phyloP scores from a whole-genome alignment of 2,113 vertebrate genomes.

The Neotragus moschatus region DNA sequence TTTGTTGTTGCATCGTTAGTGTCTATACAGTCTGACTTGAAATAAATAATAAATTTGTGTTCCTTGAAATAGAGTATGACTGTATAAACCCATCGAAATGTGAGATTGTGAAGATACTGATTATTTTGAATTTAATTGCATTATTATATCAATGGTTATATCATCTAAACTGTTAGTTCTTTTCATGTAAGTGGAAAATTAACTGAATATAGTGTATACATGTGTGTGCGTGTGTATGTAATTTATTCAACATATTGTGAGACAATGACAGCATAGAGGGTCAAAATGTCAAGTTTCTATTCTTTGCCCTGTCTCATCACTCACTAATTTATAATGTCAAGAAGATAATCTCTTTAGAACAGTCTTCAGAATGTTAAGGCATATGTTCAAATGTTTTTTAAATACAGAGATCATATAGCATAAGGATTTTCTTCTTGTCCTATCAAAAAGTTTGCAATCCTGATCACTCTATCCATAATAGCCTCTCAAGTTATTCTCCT shows the following conservation, averaged over 20 bases:
- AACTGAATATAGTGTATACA: background rate
- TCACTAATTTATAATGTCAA: background rate
- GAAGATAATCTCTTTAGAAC: background rate
- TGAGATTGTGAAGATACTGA: background rate
- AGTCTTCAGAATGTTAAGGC: background rate
- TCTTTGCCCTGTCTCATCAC: background rate
- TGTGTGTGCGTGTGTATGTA: background rate
- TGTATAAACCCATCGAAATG: background rate
- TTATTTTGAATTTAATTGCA: background rate
- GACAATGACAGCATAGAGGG: no score
- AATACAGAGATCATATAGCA: background rate
- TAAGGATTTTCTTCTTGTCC: background rate
- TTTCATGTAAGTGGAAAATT: background rate
- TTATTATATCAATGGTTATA: background rate
- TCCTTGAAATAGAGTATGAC: background rate
- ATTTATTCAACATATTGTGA: background rate
- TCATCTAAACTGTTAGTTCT: background rate
- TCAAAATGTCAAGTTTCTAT: background rate
- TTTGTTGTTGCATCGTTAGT: background rate
- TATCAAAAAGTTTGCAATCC: background rate
- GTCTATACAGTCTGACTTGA: background rate
- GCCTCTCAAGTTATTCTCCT: background rate
- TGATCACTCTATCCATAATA: background rate
- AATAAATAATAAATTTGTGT: background rate
- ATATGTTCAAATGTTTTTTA: background rate